Evolutionary conservation across 2,888 invertebrate genomes (phyloP).

Genomic region (Liodrosophila aerea): DNA sequence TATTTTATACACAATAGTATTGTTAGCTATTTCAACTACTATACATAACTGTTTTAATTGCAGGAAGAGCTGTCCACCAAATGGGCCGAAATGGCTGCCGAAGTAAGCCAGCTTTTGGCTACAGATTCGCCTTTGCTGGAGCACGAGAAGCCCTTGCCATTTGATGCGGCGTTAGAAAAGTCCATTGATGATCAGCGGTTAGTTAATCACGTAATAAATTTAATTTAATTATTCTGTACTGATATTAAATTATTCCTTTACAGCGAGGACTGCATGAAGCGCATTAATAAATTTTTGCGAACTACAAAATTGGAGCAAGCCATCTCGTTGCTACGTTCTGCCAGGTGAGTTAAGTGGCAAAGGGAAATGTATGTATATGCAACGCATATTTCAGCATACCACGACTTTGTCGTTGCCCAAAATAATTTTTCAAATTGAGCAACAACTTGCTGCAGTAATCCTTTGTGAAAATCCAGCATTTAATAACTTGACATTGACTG

Average conservation of each 20-base stretch:
- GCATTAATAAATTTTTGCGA: conserved; percentile 90
- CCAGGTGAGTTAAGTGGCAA: conserved; percentile 84
- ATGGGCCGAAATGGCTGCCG: conserved; percentile 87
- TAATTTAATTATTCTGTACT: neutral
- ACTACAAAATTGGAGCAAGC: conserved; percentile 89
- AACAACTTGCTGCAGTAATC: conserved; percentile 50
- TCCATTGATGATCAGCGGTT: conserved; percentile 95
- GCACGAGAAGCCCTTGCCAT: conserved; percentile 87
- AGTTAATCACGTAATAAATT: too few species aligned
- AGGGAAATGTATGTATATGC: neutral
- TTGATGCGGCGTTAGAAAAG: conserved; percentile 92
- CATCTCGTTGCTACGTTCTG: conserved; percentile 90
- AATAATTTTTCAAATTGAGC: conserved; percentile 29
- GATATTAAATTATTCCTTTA: conserved; percentile 55
- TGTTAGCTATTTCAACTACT: too few species aligned
- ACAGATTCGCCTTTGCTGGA: conserved; percentile 82
- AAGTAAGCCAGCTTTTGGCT: conserved; percentile 85
- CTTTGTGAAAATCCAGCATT: conserved; percentile 56
- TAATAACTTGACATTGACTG: conserved; percentile 77
- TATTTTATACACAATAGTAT: too few species aligned
- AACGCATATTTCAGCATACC: neutral
- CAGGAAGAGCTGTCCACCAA: conserved; percentile 83
- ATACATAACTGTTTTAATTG: conserved; percentile 1
- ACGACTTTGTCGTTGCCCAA: conserved; percentile 23
- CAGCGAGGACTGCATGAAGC: conserved; percentile 93